Conservation (phyloP, 2,797 vertebrate genomes). For the Myotis planiceps region DNA sequence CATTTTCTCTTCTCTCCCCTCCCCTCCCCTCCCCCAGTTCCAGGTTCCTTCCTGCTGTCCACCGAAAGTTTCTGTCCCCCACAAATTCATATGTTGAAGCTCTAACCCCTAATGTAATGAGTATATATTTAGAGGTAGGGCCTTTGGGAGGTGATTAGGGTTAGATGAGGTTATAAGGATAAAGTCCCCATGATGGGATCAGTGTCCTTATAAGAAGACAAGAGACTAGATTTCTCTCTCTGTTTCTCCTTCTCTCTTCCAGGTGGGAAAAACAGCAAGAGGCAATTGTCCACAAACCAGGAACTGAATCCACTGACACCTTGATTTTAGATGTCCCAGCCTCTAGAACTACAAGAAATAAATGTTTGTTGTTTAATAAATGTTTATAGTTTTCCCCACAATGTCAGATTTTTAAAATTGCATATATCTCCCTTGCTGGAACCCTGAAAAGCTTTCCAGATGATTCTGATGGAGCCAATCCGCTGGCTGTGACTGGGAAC, state of each 20-base stretch:
- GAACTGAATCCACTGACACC: not conserved
- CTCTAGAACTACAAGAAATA: not conserved
- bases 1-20: not conserved
- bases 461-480: not conserved
- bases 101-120: not conserved
- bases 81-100: not conserved
- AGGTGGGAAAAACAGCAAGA: not conserved
- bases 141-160: not conserved
- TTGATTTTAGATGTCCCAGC: not conserved
- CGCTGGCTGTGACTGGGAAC: not conserved
- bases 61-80: not conserved
- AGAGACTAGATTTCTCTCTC: not conserved
- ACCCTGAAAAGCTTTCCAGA: not conserved
- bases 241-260: not conserved
- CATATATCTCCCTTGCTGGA: not conserved
- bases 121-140: not conserved
- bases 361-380: not conserved
- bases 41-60: not conserved
- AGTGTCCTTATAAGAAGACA: not conserved
- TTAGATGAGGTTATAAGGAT: not conserved
- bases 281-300: not conserved
- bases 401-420: not conserved
- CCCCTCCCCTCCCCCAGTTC: not conserved
- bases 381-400: not conserved
- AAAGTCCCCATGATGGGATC: too few relatives aligned